A percentile compares a stretch with the other conserved stretches of the same genome.
Conservation (phyloP, 2,113 vertebrate genomes). For the Lepisosteus osseus region DNA sequence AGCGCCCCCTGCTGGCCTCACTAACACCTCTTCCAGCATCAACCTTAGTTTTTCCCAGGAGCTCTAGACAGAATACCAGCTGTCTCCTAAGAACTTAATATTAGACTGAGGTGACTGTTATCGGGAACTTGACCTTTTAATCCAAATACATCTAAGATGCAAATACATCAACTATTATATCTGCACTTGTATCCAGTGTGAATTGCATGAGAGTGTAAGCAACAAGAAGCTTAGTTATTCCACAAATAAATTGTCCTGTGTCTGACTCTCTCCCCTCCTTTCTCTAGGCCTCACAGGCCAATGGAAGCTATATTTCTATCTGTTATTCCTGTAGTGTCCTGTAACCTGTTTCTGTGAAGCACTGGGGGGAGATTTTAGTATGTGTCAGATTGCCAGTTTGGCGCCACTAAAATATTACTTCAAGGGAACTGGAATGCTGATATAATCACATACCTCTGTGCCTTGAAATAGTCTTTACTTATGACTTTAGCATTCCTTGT, state of each 20-base stretch:
- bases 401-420: conserved; percentile 30
- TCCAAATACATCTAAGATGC: conserved; percentile 15
- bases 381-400: conserved; percentile 37
- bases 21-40: too few relatives aligned
- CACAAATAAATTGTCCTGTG: neutral
- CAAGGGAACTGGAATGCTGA: conserved; percentile 22
- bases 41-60: too few relatives aligned
- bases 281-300: neutral
- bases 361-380: conserved; percentile 34
- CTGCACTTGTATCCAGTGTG: too few relatives aligned
- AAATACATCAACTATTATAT: too few relatives aligned
- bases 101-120: conserved; percentile 23
- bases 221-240: too few relatives aligned
- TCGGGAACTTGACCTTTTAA: conserved; percentile 33
- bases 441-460: conserved; percentile 37
- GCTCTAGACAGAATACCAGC: too few relatives aligned
- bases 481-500: conserved; percentile 31
- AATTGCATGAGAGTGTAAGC: too few relatives aligned
- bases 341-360: conserved; percentile 38
- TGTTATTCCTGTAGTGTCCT: conserved; percentile 25
- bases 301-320: conserved; percentile 29
- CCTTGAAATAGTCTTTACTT: conserved; percentile 49
- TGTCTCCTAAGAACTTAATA: neutral
- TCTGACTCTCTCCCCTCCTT: neutral
- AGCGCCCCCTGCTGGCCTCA: too few relatives aligned